Conservation (phyloP, 1,140 invertebrate species). For the Hetaerina americana region DNA sequence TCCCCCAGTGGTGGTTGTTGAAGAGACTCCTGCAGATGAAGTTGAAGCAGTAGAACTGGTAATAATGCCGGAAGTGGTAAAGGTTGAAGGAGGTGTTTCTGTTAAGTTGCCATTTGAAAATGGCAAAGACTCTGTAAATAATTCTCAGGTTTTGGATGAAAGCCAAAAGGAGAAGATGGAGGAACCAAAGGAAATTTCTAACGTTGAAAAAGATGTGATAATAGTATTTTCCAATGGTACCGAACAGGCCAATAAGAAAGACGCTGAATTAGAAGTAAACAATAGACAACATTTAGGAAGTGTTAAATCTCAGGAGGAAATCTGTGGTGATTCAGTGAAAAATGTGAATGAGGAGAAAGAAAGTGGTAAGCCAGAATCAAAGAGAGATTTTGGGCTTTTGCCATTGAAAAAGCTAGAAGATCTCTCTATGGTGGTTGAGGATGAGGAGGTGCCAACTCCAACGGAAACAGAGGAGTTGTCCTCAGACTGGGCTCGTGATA, state of each 20-base stretch:
- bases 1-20: background rate
- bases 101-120: background rate
- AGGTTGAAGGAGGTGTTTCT: background rate
- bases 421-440: background rate
- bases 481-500: conserved; percentile 71
- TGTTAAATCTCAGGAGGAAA: background rate
- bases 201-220: background rate
- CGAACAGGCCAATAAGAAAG: no score
- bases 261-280: no score
- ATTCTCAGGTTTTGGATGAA: background rate
- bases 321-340: background rate
- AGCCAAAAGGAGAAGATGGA: background rate
- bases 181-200: background rate
- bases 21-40: background rate
- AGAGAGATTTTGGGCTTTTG: background rate
- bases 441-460: conserved; percentile 21
- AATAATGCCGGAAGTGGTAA: background rate
- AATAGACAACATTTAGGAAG: no score
- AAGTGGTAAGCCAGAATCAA: background rate
- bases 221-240: no score
- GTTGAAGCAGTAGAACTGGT: background rate
- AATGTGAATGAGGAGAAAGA: background rate
- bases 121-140: background rate
- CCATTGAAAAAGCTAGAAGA: background rate
- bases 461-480: conserved; percentile 69